These are phyloP conservation scores for Rhinichthys osculus DNA, from an alignment of 2,797 vertebrate species.

Conservation along the genomic window DNA sequence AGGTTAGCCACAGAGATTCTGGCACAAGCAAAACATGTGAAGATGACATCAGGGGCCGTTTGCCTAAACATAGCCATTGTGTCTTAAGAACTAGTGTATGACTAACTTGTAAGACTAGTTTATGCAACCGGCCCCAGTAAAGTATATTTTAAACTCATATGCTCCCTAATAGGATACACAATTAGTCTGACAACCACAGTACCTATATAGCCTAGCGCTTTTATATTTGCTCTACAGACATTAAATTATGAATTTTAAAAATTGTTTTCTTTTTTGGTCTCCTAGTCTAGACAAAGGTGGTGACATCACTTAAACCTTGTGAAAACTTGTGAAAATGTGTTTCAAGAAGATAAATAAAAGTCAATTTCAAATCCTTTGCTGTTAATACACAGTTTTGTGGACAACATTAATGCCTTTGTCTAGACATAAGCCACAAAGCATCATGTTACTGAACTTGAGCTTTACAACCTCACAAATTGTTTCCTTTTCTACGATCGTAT, in stretches of 20 bases:
- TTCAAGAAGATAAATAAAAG: not conserved
- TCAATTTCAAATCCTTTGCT: not conserved
- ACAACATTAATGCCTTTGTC: not conserved
- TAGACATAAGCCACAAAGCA: constrained; percentile 9
- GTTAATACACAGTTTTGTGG: not conserved
- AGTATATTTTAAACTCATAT: not conserved
- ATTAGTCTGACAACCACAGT: not conserved
- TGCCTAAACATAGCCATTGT: too few species aligned
- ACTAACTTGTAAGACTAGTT: too few species aligned
- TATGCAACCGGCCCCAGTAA: not conserved
- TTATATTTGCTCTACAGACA: too few species aligned
- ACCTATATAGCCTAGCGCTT: too few species aligned
- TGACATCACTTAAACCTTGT: not conserved
- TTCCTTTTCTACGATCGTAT: not conserved
- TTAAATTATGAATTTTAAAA: too few species aligned
- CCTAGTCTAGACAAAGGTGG: too few species aligned
- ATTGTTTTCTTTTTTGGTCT: too few species aligned
- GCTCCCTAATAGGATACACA: not conserved
- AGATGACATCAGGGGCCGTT: not conserved
- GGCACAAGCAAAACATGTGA: not conserved
- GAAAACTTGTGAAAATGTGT: not conserved
- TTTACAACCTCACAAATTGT: not conserved
- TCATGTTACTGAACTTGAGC: not conserved
- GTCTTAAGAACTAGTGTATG: too few species aligned
- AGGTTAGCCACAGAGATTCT: not conserved